Evolutionary conservation across 1,140 invertebrate species (phyloP).

Genomic region (Vanessa atalanta): DNA sequence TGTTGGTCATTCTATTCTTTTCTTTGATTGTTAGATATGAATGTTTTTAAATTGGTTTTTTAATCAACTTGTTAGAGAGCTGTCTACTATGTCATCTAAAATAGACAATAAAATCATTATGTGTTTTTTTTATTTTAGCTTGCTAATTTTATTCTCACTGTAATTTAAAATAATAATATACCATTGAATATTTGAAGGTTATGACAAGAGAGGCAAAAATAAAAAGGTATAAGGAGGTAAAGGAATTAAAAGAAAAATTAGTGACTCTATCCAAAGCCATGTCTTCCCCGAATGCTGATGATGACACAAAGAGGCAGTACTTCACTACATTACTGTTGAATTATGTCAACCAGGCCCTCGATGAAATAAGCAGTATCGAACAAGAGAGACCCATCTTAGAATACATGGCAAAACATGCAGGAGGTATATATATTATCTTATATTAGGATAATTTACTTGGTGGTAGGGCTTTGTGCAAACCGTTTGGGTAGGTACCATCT

Average conservation of each 20-base stretch:
- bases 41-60: no score
- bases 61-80: no score
- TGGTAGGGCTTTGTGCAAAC: no score
- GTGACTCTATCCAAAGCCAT: constrained; percentile 84
- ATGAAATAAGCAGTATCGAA: constrained; percentile 88
- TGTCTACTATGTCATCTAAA: no score
- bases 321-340: constrained; percentile 89
- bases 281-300: constrained; percentile 85
- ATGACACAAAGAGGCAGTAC: constrained; percentile 91
- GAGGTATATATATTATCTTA: constrained; percentile 45
- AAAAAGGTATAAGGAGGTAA: constrained; percentile 88
- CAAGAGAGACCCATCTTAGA: constrained; percentile 88
- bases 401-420: constrained; percentile 83
- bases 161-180: constrained; percentile 1
- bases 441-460: background rate
- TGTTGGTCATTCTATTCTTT: no score
- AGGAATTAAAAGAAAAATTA: constrained; percentile 88
- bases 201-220: constrained; percentile 83
- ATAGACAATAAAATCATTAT: no score
- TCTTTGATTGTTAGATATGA: no score
- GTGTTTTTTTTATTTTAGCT: background rate
- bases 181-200: constrained; percentile 57
- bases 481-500: no score
- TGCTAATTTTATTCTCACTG: background rate
- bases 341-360: constrained; percentile 87